Evolutionary conservation across 1,140 invertebrate genomes (phyloP).

Genomic region (Nasonia vitripennis): DNA sequence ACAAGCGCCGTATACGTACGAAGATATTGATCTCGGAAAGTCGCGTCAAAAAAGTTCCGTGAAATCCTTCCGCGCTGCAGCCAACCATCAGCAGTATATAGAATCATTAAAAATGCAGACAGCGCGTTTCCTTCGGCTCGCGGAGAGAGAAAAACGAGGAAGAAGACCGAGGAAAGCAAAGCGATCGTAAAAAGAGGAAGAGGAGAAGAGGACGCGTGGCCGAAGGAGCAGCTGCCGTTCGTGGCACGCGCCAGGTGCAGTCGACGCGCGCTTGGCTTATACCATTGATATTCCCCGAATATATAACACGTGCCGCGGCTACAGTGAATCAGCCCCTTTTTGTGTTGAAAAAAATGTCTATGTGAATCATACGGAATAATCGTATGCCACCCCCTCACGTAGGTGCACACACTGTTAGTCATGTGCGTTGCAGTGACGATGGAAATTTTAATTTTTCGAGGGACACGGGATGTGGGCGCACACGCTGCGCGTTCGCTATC

Average conservation of each 20-base stretch:
- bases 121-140: background rate
- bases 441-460: constrained; percentile 3
- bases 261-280: background rate
- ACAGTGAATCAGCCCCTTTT: constrained; percentile 7
- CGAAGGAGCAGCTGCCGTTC: constrained; percentile 12
- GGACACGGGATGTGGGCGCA: background rate
- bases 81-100: too few species aligned
- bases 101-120: constrained; percentile 25
- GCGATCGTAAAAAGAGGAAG: background rate
- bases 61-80: too few species aligned
- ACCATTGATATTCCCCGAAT: constrained; percentile 25
- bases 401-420: background rate
- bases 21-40: too few species aligned
- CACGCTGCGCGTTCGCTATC: too few species aligned
- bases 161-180: background rate
- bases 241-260: constrained; percentile 43
- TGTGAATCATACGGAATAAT: background rate
- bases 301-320: constrained; percentile 14
- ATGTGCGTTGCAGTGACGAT: background rate
- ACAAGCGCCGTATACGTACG: too few species aligned
- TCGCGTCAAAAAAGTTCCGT: too few species aligned
- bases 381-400: background rate
- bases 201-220: background rate
- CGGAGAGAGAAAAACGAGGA: background rate
- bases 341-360: background rate